These are phyloP conservation scores for Ictalurus furcatus DNA, from an alignment of 2,113 vertebrate species.

Conservation along the genomic window DNA sequence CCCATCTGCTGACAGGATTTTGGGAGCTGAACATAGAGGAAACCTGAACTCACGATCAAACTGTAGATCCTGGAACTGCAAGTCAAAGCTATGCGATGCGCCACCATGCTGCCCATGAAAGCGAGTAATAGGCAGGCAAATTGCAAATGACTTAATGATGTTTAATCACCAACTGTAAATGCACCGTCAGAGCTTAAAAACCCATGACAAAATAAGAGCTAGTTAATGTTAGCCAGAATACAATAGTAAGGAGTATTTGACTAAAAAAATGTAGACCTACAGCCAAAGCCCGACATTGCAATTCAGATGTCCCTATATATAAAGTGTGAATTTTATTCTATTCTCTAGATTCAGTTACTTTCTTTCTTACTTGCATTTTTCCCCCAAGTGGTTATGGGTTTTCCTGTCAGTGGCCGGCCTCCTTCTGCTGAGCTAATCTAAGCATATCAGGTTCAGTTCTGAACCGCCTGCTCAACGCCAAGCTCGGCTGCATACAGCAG, in stretches of 20 bases:
- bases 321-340: constrained; percentile 16
- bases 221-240: constrained; percentile 17
- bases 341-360: not conserved
- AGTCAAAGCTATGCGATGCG: not conserved
- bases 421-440: constrained; percentile 65
- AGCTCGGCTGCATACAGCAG: constrained; percentile 59
- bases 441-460: constrained; percentile 69
- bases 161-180: constrained; percentile 10
- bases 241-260: constrained; percentile 12
- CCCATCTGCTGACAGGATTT: not conserved
- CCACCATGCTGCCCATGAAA: not conserved
- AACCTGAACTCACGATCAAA: not conserved
- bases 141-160: not conserved
- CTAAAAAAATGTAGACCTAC: not conserved
- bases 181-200: constrained; percentile 8
- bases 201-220: constrained; percentile 22
- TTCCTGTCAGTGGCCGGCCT: constrained; percentile 54
- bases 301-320: constrained; percentile 23
- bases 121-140: not conserved
- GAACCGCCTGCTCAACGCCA: constrained; percentile 60
- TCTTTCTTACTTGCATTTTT: constrained; percentile 12
- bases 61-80: not conserved
- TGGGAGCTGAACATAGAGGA: not conserved
- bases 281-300: constrained; percentile 36
- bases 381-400: constrained; percentile 15